These are phyloP conservation scores for Lysandra coridon DNA, from an alignment of 2,888 invertebrate genomes.

Conservation along the genomic window DNA sequence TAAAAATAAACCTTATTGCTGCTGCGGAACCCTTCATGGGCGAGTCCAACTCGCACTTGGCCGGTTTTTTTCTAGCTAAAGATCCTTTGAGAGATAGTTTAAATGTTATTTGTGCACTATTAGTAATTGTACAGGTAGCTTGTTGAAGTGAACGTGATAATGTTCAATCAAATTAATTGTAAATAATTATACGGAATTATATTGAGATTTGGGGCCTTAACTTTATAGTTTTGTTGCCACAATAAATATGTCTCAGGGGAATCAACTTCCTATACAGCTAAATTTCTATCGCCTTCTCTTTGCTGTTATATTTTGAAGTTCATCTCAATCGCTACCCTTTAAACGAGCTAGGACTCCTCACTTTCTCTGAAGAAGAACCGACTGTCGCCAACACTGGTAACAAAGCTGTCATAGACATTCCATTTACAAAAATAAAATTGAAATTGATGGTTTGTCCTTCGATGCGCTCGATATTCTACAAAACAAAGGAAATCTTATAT, in stretches of 20 bases:
- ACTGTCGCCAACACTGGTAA: too few species aligned
- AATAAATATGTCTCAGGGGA: neutral
- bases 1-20: too few species aligned
- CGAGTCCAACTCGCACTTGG: too few species aligned
- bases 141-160: neutral
- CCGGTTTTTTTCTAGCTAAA: neutral
- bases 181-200: neutral
- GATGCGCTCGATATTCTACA: conserved; percentile 40
- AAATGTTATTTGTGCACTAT: neutral
- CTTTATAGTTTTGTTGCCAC: too few species aligned
- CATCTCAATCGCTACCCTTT: too few species aligned
- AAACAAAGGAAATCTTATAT: conserved; percentile 47
- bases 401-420: too few species aligned
- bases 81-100: neutral
- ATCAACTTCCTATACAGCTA: too few species aligned
- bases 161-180: neutral
- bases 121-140: neutral
- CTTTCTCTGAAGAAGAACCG: too few species aligned
- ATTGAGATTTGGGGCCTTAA: neutral
- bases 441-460: neutral
- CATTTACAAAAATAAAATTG: neutral
- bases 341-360: too few species aligned
- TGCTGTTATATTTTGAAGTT: too few species aligned
- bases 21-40: too few species aligned
- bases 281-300: too few species aligned